Conservation (phyloP, 1,140 invertebrate genomes). For the Achroia grisella region DNA sequence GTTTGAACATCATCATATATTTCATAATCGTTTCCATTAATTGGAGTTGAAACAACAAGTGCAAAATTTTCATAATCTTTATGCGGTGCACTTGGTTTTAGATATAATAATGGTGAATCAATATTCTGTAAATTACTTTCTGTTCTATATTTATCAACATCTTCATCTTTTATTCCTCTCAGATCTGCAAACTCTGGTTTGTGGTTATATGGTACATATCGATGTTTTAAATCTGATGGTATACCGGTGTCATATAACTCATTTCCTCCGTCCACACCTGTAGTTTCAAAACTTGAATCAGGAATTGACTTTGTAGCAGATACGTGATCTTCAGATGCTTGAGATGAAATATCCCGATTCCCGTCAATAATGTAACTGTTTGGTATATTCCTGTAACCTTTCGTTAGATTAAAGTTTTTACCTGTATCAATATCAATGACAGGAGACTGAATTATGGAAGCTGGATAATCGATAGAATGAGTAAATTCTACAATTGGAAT, state of each 20-base stretch:
- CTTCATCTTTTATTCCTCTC: constrained; percentile 55
- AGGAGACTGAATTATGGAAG: constrained; percentile 77
- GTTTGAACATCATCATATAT: constrained; percentile 55
- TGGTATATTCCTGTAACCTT: constrained; percentile 51
- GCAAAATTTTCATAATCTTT: constrained; percentile 60
- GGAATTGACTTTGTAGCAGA: constrained; percentile 46
- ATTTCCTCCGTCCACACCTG: constrained; percentile 42
- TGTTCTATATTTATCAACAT: constrained; percentile 56
- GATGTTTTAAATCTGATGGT: constrained; percentile 31
- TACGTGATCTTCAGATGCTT: constrained; percentile 66
- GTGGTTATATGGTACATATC: constrained; percentile 33
- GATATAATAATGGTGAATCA: constrained; percentile 68
- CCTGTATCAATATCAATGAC: constrained; percentile 73
- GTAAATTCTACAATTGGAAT: constrained; percentile 77
- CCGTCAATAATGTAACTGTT: constrained; percentile 48
- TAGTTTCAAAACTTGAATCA: constrained; percentile 61
- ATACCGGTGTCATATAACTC: constrained; percentile 42
- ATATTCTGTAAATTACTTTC: constrained; percentile 64
- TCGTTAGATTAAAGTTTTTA: constrained; percentile 42
- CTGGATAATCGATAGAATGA: constrained; percentile 78
- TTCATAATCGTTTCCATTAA: constrained; percentile 48
- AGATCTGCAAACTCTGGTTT: constrained; percentile 52
- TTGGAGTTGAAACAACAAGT: constrained; percentile 25
- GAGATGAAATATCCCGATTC: constrained; percentile 48
- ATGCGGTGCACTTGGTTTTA: constrained; percentile 67